Conservation (phyloP, 2,797 vertebrate genomes). For the Pristis pectinata region DNA sequence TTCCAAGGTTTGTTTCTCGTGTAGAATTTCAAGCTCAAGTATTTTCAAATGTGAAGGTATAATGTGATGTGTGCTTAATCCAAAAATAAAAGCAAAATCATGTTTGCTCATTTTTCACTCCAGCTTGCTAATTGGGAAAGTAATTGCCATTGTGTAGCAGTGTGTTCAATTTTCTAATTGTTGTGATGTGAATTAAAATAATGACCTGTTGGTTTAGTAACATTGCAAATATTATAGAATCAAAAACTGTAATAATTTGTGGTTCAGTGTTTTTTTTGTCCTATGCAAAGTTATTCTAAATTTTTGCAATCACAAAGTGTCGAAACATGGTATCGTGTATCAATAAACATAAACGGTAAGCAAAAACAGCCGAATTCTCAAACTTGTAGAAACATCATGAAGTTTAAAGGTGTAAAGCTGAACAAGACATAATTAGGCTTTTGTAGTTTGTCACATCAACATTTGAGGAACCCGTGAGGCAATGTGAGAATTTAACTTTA, state of each 20-base stretch:
- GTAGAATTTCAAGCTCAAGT: neutral
- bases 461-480: too few relatives aligned
- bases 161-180: neutral
- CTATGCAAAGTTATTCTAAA: too few relatives aligned
- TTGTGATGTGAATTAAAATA: neutral
- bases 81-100: neutral
- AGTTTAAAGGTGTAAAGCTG: too few relatives aligned
- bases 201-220: neutral
- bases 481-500: too few relatives aligned
- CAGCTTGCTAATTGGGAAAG: neutral
- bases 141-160: neutral
- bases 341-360: too few relatives aligned
- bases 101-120: neutral
- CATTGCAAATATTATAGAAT: neutral
- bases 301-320: too few relatives aligned
- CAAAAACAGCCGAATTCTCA: too few relatives aligned
- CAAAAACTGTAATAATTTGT: neutral
- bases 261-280: too few relatives aligned
- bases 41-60: neutral
- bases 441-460: too few relatives aligned
- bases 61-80: neutral
- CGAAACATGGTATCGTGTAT: too few relatives aligned
- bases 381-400: too few relatives aligned
- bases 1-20: constrained; percentile 26
- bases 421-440: too few relatives aligned